Percentiles rank a stretch among this genome's conserved stretches.
phyloP scores from a whole-genome alignment of 1,140 invertebrate species.

The Drosophila prosaltans region DNA sequence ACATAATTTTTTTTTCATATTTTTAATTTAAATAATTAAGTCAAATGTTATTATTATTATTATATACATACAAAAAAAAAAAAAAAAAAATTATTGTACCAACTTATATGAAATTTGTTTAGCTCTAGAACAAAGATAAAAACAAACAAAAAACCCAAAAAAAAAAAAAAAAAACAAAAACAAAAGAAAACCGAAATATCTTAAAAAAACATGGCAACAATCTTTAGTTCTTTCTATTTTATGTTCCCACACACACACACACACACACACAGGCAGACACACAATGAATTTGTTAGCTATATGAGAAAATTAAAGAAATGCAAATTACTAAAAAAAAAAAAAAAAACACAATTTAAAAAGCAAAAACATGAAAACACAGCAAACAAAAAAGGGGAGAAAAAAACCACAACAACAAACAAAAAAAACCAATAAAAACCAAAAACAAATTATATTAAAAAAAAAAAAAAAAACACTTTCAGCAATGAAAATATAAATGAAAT shows the following conservation, averaged over 20 bases:
- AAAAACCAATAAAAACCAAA: conserved; percentile 6
- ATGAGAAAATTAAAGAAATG: conserved; percentile 40
- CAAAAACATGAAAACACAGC: conserved; percentile 27
- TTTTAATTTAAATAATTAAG: conserved; percentile 46
- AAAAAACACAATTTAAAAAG: conserved; percentile 57
- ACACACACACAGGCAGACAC: conserved; percentile 48
- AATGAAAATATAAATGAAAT: conserved; percentile 8
- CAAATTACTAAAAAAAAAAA: conserved; percentile 43
- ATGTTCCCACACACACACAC: conserved; percentile 38
- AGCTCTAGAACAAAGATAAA: conserved; percentile 72
- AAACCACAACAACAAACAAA: conserved; percentile 3
- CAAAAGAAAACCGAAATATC: conserved; percentile 16
- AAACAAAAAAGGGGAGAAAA: not conserved
- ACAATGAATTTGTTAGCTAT: conserved; percentile 82
- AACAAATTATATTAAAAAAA: not conserved
- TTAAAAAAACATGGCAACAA: conserved; percentile 73
- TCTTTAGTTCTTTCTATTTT: conserved; percentile 54
- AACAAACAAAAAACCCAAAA: conserved; percentile 48
- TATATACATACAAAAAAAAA: conserved; percentile 1
- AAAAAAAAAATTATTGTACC: conserved; percentile 58
- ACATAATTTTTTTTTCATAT: conserved; percentile 40
- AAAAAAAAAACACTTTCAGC: conserved; percentile 9
- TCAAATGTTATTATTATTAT: conserved; percentile 73
- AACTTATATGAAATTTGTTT: conserved; percentile 80
- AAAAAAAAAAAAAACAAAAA: conserved; percentile 40